Evolutionary conservation across 2,888 invertebrate genomes (phyloP).

Genomic region (Capitulum mitella): DNA sequence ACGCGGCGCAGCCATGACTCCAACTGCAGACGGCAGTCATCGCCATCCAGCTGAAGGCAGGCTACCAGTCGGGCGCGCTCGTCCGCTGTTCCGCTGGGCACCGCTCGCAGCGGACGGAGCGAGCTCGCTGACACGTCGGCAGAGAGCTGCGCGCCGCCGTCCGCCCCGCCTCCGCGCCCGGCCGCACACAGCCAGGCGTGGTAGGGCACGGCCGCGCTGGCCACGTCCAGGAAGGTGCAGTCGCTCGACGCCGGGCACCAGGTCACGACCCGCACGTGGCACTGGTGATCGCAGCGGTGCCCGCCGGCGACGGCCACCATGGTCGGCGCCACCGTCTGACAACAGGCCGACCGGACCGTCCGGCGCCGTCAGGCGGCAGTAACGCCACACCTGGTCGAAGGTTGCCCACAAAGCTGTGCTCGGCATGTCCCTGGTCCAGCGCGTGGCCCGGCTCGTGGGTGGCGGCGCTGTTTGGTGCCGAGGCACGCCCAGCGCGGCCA

Average conservation of each 20-base stretch:
- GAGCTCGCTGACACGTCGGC: not conserved
- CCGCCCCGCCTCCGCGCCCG: not conserved
- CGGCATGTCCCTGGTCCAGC: conserved; percentile 1
- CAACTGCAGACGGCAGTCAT: not conserved
- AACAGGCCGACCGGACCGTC: not conserved
- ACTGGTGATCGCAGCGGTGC: not conserved
- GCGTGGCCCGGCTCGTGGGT: not conserved
- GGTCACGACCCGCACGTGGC: not conserved
- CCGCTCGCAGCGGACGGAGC: not conserved
- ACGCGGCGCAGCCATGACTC: not conserved
- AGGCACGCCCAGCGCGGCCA: not conserved
- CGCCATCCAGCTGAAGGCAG: not conserved
- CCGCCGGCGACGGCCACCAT: not conserved
- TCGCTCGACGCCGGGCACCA: not conserved
- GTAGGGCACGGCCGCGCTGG: not conserved
- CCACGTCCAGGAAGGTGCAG: not conserved
- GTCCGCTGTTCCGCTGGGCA: not conserved
- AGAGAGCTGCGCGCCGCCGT: not conserved
- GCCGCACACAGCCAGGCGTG: not conserved
- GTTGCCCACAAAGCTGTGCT: not conserved
- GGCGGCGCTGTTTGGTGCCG: conserved; percentile 11
- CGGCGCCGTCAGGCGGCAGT: not conserved
- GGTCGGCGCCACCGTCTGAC: not conserved
- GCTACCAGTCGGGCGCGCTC: not conserved
- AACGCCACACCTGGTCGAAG: not conserved